These are phyloP conservation scores for Manis javanica DNA, from an alignment of 2,797 vertebrate species.

Conservation along the genomic window DNA sequence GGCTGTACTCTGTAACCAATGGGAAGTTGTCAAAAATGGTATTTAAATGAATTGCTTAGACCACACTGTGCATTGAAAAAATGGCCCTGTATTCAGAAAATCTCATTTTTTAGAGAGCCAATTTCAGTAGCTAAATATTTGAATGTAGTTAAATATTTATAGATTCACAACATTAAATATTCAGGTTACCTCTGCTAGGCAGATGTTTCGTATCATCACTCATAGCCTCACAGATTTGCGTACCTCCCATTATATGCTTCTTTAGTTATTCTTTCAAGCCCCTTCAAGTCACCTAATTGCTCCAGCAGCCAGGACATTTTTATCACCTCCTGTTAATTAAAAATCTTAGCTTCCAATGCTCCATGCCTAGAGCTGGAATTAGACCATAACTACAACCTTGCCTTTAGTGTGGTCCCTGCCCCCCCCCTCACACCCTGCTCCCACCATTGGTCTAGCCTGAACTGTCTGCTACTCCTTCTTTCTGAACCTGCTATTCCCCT, in stretches of 20 bases:
- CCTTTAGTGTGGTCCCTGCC: neutral
- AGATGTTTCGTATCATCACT: slow-evolving; percentile 62
- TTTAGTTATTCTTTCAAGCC: slow-evolving; percentile 59
- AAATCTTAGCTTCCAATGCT: neutral
- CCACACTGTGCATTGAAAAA: slow-evolving; percentile 67
- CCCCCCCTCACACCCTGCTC: rapidly evolving
- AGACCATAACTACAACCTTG: neutral
- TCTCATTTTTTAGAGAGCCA: slow-evolving; percentile 64
- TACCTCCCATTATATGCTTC: slow-evolving; percentile 66
- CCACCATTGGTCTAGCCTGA: neutral
- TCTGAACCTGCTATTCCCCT: neutral
- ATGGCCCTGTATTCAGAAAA: slow-evolving; percentile 48
- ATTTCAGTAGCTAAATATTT: slow-evolving; percentile 80
- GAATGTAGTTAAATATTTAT: slow-evolving; percentile 80
- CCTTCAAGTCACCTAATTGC: slow-evolving; percentile 70
- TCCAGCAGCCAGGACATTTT: slow-evolving; percentile 51
- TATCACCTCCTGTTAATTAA: slow-evolving; percentile 58
- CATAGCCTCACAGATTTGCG: slow-evolving; percentile 33
- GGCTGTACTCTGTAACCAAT: slow-evolving; percentile 50
- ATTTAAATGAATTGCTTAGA: slow-evolving; percentile 71
- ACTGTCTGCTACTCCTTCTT: neutral
- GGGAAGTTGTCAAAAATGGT: slow-evolving; percentile 68
- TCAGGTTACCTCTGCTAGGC: slow-evolving; percentile 75
- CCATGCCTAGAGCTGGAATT: neutral
- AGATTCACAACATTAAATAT: slow-evolving; percentile 77